Conservation (phyloP, 2,113 vertebrate species). For the Probosciger aterrimus region DNA sequence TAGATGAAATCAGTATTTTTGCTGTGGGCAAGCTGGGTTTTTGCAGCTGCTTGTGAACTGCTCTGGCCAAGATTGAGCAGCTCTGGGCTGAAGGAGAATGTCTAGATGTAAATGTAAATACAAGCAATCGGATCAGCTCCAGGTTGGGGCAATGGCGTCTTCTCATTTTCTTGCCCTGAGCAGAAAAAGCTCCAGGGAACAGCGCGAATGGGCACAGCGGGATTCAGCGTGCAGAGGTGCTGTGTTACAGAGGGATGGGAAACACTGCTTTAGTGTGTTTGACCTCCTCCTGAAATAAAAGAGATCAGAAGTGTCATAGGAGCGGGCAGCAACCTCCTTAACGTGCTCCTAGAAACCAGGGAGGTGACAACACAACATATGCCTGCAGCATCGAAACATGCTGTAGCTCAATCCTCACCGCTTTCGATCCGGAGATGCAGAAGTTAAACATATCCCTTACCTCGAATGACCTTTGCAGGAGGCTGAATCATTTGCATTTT, state of each 20-base stretch:
- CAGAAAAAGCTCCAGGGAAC: neutral
- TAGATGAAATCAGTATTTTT: neutral
- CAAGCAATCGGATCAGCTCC: neutral
- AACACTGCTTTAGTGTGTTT: fast-evolving
- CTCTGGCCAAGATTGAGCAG: neutral
- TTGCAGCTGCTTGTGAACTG: neutral
- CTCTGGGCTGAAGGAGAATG: neutral
- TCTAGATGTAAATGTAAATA: neutral
- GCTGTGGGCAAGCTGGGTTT: neutral
- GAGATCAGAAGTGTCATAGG: neutral
- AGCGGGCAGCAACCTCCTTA: neutral
- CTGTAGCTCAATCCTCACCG: neutral
- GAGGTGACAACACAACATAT: neutral
- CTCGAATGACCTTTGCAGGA: slow-evolving; percentile 41
- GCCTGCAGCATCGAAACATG: fast-evolving
- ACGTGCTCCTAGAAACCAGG: neutral
- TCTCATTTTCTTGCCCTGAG: neutral
- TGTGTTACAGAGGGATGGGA: neutral
- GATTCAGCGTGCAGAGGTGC: neutral
- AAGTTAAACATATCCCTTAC: neutral
- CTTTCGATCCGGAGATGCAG: neutral
- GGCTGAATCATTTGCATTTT: slow-evolving; percentile 56
- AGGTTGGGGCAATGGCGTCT: neutral
- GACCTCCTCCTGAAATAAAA: neutral
- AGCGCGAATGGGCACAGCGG: neutral